Evolutionary conservation across 37 sponge, comb jelly and placozoan genomes (phyloP).

Genomic region (Haliclona indistincta): DNA sequence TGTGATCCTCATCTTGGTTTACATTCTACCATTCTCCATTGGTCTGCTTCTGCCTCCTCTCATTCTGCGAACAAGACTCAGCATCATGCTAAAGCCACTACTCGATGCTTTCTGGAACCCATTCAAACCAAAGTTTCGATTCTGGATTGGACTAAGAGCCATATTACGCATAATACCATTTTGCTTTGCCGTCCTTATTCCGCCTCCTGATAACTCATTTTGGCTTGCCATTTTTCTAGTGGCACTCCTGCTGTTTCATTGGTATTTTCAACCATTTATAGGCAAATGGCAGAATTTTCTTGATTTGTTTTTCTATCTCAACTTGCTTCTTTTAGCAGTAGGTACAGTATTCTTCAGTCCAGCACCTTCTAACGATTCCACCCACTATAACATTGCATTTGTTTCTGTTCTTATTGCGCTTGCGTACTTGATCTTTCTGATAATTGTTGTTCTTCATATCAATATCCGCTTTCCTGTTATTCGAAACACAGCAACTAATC

Average conservation of each 20-base stretch:
- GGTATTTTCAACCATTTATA: background rate
- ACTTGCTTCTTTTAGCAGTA: slow-evolving; percentile 7
- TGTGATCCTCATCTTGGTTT: slow-evolving; percentile 25
- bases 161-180: slow-evolving; percentile 7
- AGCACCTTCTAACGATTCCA: too few species aligned
- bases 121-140: slow-evolving; percentile 22
- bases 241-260: background rate
- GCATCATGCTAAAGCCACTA: slow-evolving; percentile 28
- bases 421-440: too few species aligned
- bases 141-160: slow-evolving; percentile 37
- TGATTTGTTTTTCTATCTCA: slow-evolving; percentile 11
- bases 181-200: background rate
- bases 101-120: slow-evolving; percentile 41
- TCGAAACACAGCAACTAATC: too few species aligned
- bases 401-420: too few species aligned
- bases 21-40: slow-evolving; percentile 40
- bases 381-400: too few species aligned
- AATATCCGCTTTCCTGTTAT: too few species aligned
- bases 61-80: background rate
- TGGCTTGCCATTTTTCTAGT: background rate
- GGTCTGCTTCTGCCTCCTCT: slow-evolving; percentile 14
- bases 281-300: background rate
- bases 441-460: too few species aligned
- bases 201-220: slow-evolving; percentile 1
- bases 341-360: too few species aligned